A percentile compares a stretch with the other conserved stretches of the same genome.
Conservation (phyloP, 2,888 invertebrate species). For the Epiblema foenella region DNA sequence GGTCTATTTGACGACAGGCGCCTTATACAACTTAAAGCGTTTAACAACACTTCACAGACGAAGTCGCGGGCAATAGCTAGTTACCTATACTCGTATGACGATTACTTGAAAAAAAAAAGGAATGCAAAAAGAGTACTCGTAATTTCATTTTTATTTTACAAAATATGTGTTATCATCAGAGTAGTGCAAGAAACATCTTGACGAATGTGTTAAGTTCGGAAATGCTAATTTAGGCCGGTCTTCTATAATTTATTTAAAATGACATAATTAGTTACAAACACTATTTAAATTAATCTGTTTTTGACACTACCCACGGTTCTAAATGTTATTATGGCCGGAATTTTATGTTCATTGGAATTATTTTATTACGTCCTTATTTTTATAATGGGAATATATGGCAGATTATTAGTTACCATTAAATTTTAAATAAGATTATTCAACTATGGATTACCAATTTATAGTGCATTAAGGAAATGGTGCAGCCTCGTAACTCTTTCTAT, state of each 20-base stretch:
- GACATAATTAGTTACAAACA: constrained; percentile 12
- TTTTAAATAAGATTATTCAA: no score
- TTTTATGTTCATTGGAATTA: constrained; percentile 15
- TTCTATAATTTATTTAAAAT: constrained; percentile 28
- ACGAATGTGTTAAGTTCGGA: constrained; percentile 22
- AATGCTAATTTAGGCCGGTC: constrained; percentile 18
- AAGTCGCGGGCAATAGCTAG: no score
- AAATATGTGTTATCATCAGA: background rate
- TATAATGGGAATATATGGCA: background rate
- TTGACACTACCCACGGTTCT: constrained; percentile 17
- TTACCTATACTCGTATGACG: no score
- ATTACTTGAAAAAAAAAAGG: no score
- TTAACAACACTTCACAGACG: no score
- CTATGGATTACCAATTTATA: background rate
- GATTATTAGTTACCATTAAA: background rate
- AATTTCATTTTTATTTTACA: no score
- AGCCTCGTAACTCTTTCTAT: background rate
- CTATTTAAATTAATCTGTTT: constrained; percentile 24
- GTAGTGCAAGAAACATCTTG: constrained; percentile 1
- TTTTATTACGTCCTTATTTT: constrained; percentile 22
- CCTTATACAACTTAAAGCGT: no score
- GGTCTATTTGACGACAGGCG: no score
- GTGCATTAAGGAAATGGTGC: background rate
- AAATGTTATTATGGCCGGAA: constrained; percentile 23
- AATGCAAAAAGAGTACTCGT: no score